Conservation (phyloP, 1,140 invertebrate species). For the Nephila pilipes region DNA sequence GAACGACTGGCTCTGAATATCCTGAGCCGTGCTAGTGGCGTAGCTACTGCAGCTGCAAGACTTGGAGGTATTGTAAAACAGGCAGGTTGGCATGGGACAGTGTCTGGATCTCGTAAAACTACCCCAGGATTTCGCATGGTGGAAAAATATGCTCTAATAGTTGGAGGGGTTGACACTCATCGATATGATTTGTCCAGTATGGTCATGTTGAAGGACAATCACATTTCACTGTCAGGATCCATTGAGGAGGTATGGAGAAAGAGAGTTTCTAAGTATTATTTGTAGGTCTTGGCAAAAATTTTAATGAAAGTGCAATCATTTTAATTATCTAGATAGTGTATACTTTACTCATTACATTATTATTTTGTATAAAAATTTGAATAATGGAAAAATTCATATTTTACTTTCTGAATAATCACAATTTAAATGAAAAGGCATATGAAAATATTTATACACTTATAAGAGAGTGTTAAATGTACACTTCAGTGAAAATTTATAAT, state of each 20-base stretch:
- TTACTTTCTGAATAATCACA: too few species aligned
- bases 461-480: too few species aligned
- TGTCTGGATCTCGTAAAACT: slow-evolving; percentile 83
- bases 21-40: slow-evolving; percentile 81
- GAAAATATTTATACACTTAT: too few species aligned
- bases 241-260: slow-evolving; percentile 80
- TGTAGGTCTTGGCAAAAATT: too few species aligned
- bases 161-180: slow-evolving; percentile 82
- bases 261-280: not conserved
- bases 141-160: slow-evolving; percentile 83
- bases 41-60: slow-evolving; percentile 81
- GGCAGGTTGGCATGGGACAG: slow-evolving; percentile 80
- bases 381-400: too few species aligned
- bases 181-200: slow-evolving; percentile 82
- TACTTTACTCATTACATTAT: too few species aligned
- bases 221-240: slow-evolving; percentile 82
- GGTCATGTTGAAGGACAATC: slow-evolving; percentile 84
- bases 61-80: slow-evolving; percentile 66
- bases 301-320: too few species aligned
- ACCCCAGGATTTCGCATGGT: slow-evolving; percentile 83
- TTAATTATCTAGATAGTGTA: too few species aligned
- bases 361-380: too few species aligned
- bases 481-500: too few species aligned
- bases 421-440: too few species aligned
- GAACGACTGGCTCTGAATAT: slow-evolving; percentile 82